A percentile compares a stretch with the other conserved stretches of the same genome.
Conservation (phyloP, 2,797 vertebrate species). For the Megaceryle alcyon region DNA sequence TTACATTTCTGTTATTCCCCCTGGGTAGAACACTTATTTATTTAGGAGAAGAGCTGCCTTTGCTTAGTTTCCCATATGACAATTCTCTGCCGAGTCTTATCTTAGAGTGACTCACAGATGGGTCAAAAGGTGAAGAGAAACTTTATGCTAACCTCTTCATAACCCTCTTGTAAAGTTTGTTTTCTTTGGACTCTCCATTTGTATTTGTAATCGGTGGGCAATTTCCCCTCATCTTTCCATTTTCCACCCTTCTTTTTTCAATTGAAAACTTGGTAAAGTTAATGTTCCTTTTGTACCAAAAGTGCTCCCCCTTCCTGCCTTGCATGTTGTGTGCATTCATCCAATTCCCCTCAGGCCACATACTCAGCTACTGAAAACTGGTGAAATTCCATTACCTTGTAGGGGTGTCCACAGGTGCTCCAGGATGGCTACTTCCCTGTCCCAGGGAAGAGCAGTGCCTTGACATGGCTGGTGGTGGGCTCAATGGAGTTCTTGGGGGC, state of each 20-base stretch:
- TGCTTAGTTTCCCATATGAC: constrained; percentile 33
- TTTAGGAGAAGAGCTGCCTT: not conserved
- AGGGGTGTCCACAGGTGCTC: not conserved
- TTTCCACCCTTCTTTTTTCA: constrained; percentile 1
- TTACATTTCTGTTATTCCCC: constrained; percentile 9
- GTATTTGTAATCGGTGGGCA: not conserved
- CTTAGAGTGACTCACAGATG: constrained; percentile 53
- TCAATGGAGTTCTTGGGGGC: not conserved
- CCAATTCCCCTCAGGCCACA: not conserved
- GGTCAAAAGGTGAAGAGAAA: constrained; percentile 33
- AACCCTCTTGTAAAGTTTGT: not conserved
- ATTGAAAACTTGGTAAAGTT: not conserved
- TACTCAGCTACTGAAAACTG: not conserved
- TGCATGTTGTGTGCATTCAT: not conserved
- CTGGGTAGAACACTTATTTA: not conserved
- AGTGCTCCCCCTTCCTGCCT: not conserved
- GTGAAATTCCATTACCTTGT: not conserved
- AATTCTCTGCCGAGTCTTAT: constrained; percentile 26
- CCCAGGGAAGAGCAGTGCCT: not conserved
- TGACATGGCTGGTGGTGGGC: not conserved
- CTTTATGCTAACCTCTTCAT: constrained; percentile 4
- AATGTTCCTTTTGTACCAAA: not conserved
- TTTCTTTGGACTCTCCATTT: not conserved
- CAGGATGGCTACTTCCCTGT: not conserved
- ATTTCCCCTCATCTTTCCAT: not conserved